Evolutionary conservation across 2,797 vertebrate genomes (phyloP).

Genomic region (Rhodeus uyekii): DNA sequence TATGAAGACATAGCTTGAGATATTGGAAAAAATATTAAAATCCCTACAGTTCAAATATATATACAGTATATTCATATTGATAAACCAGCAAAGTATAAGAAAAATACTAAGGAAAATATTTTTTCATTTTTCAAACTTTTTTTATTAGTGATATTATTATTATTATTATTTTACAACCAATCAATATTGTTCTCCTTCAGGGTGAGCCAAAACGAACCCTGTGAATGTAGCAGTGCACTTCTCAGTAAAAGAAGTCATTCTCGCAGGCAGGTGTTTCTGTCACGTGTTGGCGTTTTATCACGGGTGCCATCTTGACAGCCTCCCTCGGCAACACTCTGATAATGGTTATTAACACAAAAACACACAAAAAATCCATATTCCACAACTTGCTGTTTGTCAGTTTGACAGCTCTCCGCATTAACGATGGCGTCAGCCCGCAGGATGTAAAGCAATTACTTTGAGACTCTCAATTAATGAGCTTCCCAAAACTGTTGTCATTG

Average conservation of each 20-base stretch:
- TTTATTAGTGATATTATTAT: not conserved
- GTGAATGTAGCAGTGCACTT: slow-evolving; percentile 73
- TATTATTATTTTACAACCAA: slow-evolving; percentile 61
- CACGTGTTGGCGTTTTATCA: slow-evolving; percentile 81
- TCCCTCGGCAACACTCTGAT: slow-evolving; percentile 79
- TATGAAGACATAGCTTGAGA: not conserved
- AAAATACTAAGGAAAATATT: too few species aligned
- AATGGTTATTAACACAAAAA: slow-evolving; percentile 80
- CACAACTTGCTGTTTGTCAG: slow-evolving; percentile 82
- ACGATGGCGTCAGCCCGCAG: slow-evolving; percentile 76
- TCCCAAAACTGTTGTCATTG: slow-evolving; percentile 80
- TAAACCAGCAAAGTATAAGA: too few species aligned
- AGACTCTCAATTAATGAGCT: slow-evolving; percentile 83
- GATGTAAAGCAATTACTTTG: slow-evolving; percentile 80
- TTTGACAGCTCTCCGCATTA: slow-evolving; percentile 82
- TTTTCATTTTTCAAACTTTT: too few species aligned
- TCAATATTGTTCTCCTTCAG: slow-evolving; percentile 76
- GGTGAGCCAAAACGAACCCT: slow-evolving; percentile 72
- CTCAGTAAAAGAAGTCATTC: slow-evolving; percentile 76
- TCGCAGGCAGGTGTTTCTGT: slow-evolving; percentile 78
- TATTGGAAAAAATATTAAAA: not conserved
- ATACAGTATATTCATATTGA: too few species aligned
- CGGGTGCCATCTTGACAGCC: slow-evolving; percentile 80
- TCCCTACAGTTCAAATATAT: not conserved
- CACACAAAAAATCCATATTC: slow-evolving; percentile 78